phyloP scores from a whole-genome alignment of 92 coral and sea anemone species.

The Epizoanthus fatuus region DNA sequence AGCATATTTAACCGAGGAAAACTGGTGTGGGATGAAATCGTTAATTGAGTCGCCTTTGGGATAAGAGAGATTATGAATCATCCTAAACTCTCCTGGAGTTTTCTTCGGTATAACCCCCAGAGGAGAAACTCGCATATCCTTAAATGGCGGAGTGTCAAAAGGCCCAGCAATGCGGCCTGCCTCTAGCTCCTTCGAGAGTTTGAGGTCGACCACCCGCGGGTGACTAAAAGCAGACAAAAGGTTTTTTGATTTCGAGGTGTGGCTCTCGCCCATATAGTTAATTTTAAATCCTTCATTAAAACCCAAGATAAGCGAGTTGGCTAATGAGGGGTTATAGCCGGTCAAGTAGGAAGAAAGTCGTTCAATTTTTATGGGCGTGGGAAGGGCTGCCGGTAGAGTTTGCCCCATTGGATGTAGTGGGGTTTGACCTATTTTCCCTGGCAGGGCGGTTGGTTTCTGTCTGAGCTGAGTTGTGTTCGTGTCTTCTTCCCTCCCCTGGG shows the following conservation, averaged over 20 bases:
- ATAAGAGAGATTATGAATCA: slow-evolving; percentile 2
- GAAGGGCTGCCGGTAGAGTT: not conserved
- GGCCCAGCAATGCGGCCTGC: slow-evolving; percentile 19
- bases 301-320: not conserved
- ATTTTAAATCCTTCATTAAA: not conserved
- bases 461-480: too few relatives aligned
- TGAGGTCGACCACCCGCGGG: slow-evolving; percentile 1
- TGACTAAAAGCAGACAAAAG: slow-evolving; percentile 2
- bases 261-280: not conserved
- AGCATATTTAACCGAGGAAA: slow-evolving; percentile 16
- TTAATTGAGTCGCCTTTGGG: slow-evolving; percentile 7
- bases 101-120: slow-evolving; percentile 17
- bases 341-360: not conserved
- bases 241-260: not conserved
- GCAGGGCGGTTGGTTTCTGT: too few relatives aligned
- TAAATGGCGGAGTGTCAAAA: not conserved
- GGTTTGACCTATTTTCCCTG: too few relatives aligned
- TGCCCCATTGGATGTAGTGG: too few relatives aligned
- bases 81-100: slow-evolving; percentile 10
- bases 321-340: not conserved
- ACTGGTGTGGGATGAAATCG: not conserved
- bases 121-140: not conserved
- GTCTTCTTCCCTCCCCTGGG: not conserved
- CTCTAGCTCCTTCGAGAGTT: slow-evolving; percentile 2
- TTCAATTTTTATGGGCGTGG: slow-evolving; percentile 1